These are phyloP conservation scores for Melanotaenia pygmaea DNA, from an alignment of 2,797 vertebrate genomes.

Conservation along the genomic window DNA sequence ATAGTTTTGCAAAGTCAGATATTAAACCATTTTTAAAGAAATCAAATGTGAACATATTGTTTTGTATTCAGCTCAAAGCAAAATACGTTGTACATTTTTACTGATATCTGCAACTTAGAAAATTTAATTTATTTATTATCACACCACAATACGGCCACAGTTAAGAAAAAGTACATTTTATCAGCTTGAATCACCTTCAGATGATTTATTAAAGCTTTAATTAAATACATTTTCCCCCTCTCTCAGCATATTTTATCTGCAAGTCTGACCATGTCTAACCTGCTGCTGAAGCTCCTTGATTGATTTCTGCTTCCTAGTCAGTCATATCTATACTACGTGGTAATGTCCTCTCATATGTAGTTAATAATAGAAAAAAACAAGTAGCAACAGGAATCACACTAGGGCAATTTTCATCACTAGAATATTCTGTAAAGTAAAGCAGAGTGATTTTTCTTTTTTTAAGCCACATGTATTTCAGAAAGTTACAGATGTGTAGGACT, in stretches of 20 bases:
- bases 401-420: slow-evolving; percentile 3
- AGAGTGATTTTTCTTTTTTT: neutral
- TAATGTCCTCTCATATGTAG: slow-evolving; percentile 31
- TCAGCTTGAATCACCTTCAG: slow-evolving; percentile 26
- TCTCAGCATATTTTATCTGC: slow-evolving; percentile 47
- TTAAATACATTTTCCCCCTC: slow-evolving; percentile 22
- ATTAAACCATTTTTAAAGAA: too few relatives aligned
- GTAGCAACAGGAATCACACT: slow-evolving; percentile 14
- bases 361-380: slow-evolving; percentile 9
- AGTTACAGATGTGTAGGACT: slow-evolving; percentile 41
- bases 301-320: slow-evolving; percentile 24
- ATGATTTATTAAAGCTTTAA: slow-evolving; percentile 40
- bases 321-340: slow-evolving; percentile 48
- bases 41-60: too few relatives aligned
- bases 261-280: slow-evolving; percentile 43
- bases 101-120: too few relatives aligned
- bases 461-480: neutral
- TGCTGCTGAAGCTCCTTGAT: slow-evolving; percentile 27
- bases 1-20: too few relatives aligned
- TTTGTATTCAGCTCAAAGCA: too few relatives aligned
- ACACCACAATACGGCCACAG: too few relatives aligned
- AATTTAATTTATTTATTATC: too few relatives aligned
- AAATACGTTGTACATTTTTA: too few relatives aligned
- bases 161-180: neutral
- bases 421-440: slow-evolving; percentile 21